Conservation (phyloP, 1,140 invertebrate genomes). For the Zeugodacus cucurbitae region DNA sequence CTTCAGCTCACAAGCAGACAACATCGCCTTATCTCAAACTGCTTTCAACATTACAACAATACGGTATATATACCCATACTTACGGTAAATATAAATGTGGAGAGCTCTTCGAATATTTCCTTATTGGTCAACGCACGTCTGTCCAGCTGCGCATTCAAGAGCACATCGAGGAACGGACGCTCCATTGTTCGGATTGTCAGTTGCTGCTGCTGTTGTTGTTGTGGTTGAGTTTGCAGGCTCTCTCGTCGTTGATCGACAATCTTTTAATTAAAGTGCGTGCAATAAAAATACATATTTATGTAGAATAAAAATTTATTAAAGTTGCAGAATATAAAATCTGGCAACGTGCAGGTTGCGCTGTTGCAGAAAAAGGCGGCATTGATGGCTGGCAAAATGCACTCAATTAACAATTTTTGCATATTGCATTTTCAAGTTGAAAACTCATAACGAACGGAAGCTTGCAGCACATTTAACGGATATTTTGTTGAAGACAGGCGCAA, state of each 20-base stretch:
- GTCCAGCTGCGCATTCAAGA: constrained; percentile 66
- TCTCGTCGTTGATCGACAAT: constrained; percentile 50
- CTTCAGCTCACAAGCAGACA: too few relatives aligned
- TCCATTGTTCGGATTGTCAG: background rate
- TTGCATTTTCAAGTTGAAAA: background rate
- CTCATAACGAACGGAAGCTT: background rate
- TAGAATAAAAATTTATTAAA: background rate
- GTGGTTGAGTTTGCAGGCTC: constrained; percentile 39
- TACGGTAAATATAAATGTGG: constrained; percentile 82
- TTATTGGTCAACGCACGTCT: constrained; percentile 70
- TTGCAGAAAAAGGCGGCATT: background rate
- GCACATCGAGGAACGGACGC: constrained; percentile 52
- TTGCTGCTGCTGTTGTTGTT: background rate
- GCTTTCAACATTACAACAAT: background rate
- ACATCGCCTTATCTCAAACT: background rate
- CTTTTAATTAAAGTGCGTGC: constrained; percentile 43
- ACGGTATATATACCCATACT: background rate
- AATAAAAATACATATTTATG: background rate
- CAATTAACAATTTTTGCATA: background rate
- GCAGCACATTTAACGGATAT: background rate
- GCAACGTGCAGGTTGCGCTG: background rate
- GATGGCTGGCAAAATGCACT: background rate
- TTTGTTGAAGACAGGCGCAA: background rate
- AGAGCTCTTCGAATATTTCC: constrained; percentile 78
- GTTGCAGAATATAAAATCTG: background rate